These are phyloP conservation scores for Nymphalis polychloros DNA, from an alignment of 2,888 invertebrate species.

Conservation along the genomic window DNA sequence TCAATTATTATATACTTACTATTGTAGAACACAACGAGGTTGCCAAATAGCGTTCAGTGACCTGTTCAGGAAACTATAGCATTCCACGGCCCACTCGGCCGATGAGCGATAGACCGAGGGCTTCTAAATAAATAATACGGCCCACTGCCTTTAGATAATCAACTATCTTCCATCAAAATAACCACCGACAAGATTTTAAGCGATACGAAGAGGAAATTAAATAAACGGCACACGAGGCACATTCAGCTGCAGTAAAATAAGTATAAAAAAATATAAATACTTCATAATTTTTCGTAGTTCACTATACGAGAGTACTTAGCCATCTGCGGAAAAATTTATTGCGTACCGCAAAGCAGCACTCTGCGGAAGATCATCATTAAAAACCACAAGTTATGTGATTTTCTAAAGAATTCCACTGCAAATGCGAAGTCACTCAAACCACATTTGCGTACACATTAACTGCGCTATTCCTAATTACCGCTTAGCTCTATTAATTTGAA, in stretches of 20 bases:
- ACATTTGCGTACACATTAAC: constrained; percentile 34
- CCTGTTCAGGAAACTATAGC: constrained; percentile 65
- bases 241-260: constrained; percentile 21
- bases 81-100: constrained; percentile 54
- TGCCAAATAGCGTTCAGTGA: constrained; percentile 41
- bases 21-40: constrained; percentile 27
- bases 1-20: background rate
- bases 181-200: constrained; percentile 20
- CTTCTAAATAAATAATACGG: constrained; percentile 38
- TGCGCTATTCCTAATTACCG: constrained; percentile 34
- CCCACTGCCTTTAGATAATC: constrained; percentile 33
- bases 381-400: constrained; percentile 43
- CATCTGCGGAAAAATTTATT: constrained; percentile 37
- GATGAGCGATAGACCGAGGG: constrained; percentile 38
- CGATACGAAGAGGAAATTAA: constrained; percentile 33
- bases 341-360: constrained; percentile 35
- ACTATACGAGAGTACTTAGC: constrained; percentile 32
- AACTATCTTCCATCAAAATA: constrained; percentile 26
- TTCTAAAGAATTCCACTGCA: constrained; percentile 42
- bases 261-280: constrained; percentile 35
- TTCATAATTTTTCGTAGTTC: constrained; percentile 32
- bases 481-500: constrained; percentile 19
- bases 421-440: constrained; percentile 38
- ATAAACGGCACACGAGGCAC: constrained; percentile 20
- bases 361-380: constrained; percentile 42